phyloP scores from a whole-genome alignment of 2,797 vertebrate species.

The Lutjanus argentimaculatus region DNA sequence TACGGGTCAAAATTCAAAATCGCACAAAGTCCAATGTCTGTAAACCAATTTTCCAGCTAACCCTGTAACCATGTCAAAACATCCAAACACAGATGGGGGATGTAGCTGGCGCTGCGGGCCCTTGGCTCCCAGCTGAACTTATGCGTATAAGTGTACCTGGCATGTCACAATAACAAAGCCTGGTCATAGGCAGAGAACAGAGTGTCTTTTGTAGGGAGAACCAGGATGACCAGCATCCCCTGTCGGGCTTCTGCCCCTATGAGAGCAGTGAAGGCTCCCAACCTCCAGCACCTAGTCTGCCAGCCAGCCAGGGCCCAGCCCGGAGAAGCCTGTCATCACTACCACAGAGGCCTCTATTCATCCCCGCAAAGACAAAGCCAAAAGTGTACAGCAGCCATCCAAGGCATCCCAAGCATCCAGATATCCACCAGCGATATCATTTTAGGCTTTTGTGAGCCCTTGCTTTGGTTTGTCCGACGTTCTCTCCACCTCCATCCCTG shows the following conservation, averaged over 20 bases:
- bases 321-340: constrained; percentile 83
- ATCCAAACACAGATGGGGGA: constrained; percentile 40
- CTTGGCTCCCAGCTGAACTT: constrained; percentile 29
- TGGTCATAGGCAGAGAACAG: constrained; percentile 72
- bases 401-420: constrained; percentile 86
- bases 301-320: constrained; percentile 76
- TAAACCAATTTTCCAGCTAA: constrained; percentile 1
- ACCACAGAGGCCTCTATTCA: constrained; percentile 88
- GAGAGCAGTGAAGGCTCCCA: constrained; percentile 59
- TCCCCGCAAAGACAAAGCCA: constrained; percentile 84
- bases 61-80: constrained; percentile 30
- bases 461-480: constrained; percentile 59
- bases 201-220: constrained; percentile 76
- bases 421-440: constrained; percentile 85
- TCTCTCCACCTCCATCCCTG: constrained; percentile 21
- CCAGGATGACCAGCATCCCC: constrained; percentile 74
- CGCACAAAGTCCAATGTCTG: neutral
- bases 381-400: constrained; percentile 85
- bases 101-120: neutral
- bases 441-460: constrained; percentile 79
- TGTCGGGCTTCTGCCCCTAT: constrained; percentile 63
- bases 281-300: constrained; percentile 73
- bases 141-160: constrained; percentile 53
- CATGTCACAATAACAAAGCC: constrained; percentile 71
- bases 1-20: neutral